Evolutionary conservation across 2,113 vertebrate genomes (phyloP), one percentile per base, ranked within the genome.

Genomic region (Vicugna pacos): DNA sequence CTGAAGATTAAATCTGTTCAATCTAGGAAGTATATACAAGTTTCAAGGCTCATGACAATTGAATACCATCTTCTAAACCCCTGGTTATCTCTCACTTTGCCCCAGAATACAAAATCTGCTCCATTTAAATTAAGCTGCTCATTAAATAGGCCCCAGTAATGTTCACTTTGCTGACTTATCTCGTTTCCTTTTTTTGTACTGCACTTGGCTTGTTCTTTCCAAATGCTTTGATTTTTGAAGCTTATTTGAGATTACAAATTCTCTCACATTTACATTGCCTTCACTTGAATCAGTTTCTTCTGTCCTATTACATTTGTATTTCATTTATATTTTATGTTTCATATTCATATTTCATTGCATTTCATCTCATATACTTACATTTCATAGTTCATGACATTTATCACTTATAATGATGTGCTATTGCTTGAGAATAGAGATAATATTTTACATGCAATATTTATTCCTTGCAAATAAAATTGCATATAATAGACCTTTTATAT

Each of bases 381-480:
- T 75, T 89, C 8, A 35, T 65, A 17, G 30, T 35, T 14, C 1
- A 17, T 62, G 32, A 58, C 46, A 69, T 82, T 38, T 75, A 67
- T 32, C 26, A 32, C 38, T 72, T 91, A 52, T 32, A 62, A 79
- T 50, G 17, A 86, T 65, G 11, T 19, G 4, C 1, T 20, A 19
- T 42, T 54, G 7, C 5, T 89, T 89, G 26, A 76, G 35, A 67
- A 64, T 80, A 19, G 20, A 95, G 26, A 3, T 60, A 52, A 67
- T 83, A 64, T 81, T 92, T 87, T 67, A 75, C 16, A 81, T 75
- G 1, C 26, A 67, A 67, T 58, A 46, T 46, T 48, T 32, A 38
- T 48, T 81, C 48, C 2, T 88, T 88, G n/a, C 50, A 80, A 77
- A 92, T 58, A 92, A 67, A 83, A 10, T 76, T 95, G 8, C 58